A percentile compares a stretch with the other conserved stretches of the same genome.
Conservation (phyloP, 1,140 invertebrate genomes). For the Drosophila oshimai region DNA sequence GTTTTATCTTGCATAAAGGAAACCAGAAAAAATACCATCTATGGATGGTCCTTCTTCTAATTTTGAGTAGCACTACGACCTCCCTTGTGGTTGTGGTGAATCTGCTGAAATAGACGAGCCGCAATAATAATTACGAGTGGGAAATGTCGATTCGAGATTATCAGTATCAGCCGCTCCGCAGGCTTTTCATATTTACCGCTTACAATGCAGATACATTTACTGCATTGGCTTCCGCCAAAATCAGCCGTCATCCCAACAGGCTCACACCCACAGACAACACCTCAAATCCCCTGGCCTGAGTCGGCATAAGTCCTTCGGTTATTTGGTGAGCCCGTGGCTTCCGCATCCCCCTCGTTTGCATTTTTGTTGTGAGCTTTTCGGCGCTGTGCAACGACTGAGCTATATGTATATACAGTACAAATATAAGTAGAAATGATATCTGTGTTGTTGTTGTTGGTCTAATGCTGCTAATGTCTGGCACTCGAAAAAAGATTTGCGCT, state of each 20-base stretch:
- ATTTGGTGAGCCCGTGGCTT: slow-evolving; percentile 35
- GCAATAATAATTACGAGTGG: slow-evolving; percentile 22
- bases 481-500: slow-evolving; percentile 73
- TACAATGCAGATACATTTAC: slow-evolving; percentile 41
- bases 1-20: too few species aligned
- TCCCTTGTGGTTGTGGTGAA: background rate
- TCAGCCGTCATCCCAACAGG: background rate
- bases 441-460: slow-evolving; percentile 56
- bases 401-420: slow-evolving; percentile 10
- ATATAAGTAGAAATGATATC: slow-evolving; percentile 36
- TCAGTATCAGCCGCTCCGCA: slow-evolving; percentile 17
- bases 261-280: slow-evolving; percentile 11
- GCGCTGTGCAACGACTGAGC: slow-evolving; percentile 19
- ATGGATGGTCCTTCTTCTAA: too few species aligned
- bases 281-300: slow-evolving; percentile 54
- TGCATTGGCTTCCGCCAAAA: slow-evolving; percentile 32
- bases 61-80: background rate
- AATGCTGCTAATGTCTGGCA: slow-evolving; percentile 78
- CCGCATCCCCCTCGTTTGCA: slow-evolving; percentile 22
- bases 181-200: slow-evolving; percentile 22
- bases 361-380: slow-evolving; percentile 39
- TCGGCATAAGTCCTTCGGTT: slow-evolving; percentile 67
- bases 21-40: too few species aligned
- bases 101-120: background rate
- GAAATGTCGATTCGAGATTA: slow-evolving; percentile 27